phyloP scores from a whole-genome alignment of 2,888 invertebrate genomes.

The Drosophila kuntzei region DNA sequence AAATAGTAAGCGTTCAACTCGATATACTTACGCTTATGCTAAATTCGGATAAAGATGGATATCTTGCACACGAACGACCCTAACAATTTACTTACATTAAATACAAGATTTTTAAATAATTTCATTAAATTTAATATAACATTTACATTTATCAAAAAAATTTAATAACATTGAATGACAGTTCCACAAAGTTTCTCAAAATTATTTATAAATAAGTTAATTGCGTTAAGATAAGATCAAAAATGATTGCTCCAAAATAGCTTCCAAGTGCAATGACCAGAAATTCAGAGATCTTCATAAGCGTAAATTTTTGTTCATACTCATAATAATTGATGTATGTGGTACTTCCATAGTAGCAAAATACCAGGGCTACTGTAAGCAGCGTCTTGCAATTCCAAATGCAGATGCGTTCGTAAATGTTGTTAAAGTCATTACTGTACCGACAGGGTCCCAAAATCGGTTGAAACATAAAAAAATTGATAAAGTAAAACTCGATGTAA shows the following conservation, averaged over 20 bases:
- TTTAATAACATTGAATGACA: too few relatives aligned
- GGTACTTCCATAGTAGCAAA: constrained; percentile 15
- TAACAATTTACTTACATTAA: background rate
- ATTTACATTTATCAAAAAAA: too few relatives aligned
- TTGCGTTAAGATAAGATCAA: constrained; percentile 7
- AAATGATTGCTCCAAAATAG: constrained; percentile 9
- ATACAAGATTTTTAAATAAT: background rate
- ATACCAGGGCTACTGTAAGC: constrained; percentile 27
- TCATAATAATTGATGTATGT: constrained; percentile 7
- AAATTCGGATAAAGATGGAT: constrained; percentile 4
- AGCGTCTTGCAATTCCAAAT: constrained; percentile 39
- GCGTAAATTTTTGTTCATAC: background rate
- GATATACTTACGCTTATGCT: constrained; percentile 28
- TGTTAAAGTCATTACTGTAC: constrained; percentile 21
- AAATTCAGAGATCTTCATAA: background rate
- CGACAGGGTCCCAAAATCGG: constrained; percentile 47
- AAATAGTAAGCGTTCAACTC: constrained; percentile 52
- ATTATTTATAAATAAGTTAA: background rate
- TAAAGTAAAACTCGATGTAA: constrained; percentile 16
- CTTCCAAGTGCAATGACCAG: constrained; percentile 2
- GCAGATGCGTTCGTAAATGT: constrained; percentile 42
- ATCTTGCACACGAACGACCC: background rate
- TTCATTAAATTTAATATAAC: background rate
- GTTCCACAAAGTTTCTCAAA: too few relatives aligned
- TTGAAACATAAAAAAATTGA: constrained; percentile 48